These are phyloP conservation scores for Syngnathus rostellatus DNA, from an alignment of 2,797 vertebrate genomes.

Conservation along the genomic window DNA sequence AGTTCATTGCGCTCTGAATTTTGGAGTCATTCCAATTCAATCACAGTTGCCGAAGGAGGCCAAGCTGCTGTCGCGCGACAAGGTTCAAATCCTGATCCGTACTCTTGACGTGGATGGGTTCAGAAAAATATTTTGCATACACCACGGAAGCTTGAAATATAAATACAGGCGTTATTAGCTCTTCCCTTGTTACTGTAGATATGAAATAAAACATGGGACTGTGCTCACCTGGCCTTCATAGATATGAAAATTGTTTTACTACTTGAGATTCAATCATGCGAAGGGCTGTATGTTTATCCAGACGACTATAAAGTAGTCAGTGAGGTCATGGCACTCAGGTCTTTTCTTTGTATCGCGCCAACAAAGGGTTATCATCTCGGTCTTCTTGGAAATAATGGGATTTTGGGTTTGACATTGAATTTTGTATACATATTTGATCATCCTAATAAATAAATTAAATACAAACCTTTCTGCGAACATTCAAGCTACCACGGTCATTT, in stretches of 20 bases:
- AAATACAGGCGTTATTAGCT: background rate
- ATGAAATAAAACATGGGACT: background rate
- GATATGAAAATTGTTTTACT: background rate
- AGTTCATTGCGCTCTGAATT: conserved; percentile 3
- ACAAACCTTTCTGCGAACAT: background rate
- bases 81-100: background rate
- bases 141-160: background rate
- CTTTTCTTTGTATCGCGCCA: background rate
- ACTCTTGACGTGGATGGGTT: background rate
- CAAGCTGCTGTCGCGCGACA: background rate
- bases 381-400: too few species aligned
- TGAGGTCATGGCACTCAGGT: background rate
- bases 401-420: too few species aligned
- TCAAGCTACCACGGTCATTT: background rate
- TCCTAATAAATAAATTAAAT: background rate
- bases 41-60: conserved; percentile 13
- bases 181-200: background rate
- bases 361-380: background rate
- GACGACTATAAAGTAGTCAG: background rate
- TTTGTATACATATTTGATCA: too few species aligned
- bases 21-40: conserved; percentile 27
- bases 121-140: background rate
- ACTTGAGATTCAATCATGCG: background rate
- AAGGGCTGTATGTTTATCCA: background rate
- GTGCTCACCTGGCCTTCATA: background rate